Evolutionary conservation across 2,113 vertebrate species (phyloP), one percentile per base, ranked within the genome.

Genomic region (Garra rufa): DNA sequence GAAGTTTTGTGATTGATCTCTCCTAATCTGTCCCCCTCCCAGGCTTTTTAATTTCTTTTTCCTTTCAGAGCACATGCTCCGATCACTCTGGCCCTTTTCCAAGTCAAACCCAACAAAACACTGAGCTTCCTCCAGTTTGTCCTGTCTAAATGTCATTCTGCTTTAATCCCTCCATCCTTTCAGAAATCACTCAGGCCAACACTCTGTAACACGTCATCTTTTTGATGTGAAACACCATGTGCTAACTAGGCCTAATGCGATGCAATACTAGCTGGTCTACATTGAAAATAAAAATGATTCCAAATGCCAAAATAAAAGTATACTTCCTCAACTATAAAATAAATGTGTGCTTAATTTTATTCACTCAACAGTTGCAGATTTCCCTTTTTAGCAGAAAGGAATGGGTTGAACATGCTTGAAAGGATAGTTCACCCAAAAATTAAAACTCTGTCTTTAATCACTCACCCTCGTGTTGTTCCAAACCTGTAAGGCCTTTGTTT

Each of bases 1-100:
- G 34, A 81, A 78, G 28, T 61, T 13, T 46, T 21, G 38, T 71
- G 77, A 85, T 84, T 65, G 83, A 87, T 83, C 78, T 82, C 24
- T 67, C 79, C 57, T 77, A 86, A 86, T 87, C 63, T 41, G 4
- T 82, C 84, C 71, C 77, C 24, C 34, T 79, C 13, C 24, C 41
- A 34, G 48, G 81, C 63, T 52, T 83, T 77, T 82, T 63, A 74
- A 74, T 85, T 75, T 59, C 3, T 76, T 70, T 70, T 83, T 71
- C 30, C 61, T 43, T 73, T 82, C 48, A 69, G 19, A 55, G 21
- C 48, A 34, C 61, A 77, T 41, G 30, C 21, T 76, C 73, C 21
- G 5, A 59, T 43, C 24, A 26, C 76, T 73, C 83, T 78, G 76
- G 84, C 48, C 34, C 26, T 13, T 50, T 57, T 86, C 78, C 63